phyloP scores from a whole-genome alignment of 2,113 vertebrate genomes.

The cat (Felis catus) region DNA sequence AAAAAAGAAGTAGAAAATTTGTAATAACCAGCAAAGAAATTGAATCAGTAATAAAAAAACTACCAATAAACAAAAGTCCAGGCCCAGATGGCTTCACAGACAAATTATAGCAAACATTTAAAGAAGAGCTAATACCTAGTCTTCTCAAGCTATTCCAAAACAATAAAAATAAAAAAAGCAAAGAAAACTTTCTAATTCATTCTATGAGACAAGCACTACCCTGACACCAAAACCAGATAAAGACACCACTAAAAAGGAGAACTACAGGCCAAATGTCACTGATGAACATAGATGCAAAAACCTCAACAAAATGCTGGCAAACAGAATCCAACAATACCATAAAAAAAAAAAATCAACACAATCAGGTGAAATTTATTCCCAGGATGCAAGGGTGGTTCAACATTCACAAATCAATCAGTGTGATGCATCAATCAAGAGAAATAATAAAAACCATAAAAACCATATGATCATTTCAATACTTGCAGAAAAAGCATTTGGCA shows the following conservation, averaged over 20 bases:
- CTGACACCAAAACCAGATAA: not conserved
- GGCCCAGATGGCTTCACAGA: not conserved
- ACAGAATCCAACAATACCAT: not conserved
- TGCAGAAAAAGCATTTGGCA: not conserved
- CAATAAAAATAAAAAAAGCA: not conserved
- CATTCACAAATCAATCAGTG: not conserved
- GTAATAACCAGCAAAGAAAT: not conserved
- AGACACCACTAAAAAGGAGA: not conserved
- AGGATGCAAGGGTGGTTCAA: not conserved
- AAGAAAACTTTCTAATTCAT: not conserved
- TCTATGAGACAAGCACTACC: not conserved
- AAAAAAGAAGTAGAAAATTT: not conserved
- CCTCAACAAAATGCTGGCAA: not conserved
- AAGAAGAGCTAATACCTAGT: not conserved
- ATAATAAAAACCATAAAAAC: not conserved
- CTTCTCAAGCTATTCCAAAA: not conserved
- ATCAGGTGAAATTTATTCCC: not conserved
- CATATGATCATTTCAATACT: not conserved
- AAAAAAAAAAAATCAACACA: not conserved
- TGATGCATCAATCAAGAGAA: not conserved
- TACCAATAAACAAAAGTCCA: not conserved
- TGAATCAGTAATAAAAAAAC: not conserved
- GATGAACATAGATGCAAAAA: not conserved
- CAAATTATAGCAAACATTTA: not conserved
- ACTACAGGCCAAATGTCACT: not conserved